Conservation (phyloP, 30 jellyfish, hydroid and myxozoan species). For the Mastigias papua region DNA sequence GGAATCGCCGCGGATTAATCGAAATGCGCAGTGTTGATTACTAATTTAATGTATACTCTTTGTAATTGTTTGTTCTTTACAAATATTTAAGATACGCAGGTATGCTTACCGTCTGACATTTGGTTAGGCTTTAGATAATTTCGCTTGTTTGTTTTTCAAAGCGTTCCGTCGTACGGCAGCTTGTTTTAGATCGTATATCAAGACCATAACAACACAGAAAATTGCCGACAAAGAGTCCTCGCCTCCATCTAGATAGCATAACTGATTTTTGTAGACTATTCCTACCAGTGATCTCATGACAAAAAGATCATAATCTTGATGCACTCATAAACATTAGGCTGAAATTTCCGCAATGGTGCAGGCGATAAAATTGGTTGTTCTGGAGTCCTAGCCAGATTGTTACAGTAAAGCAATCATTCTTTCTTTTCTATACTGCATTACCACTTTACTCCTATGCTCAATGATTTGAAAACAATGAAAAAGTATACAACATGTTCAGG, state of each 20-base stretch:
- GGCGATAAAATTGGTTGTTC: neutral
- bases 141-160: conserved; percentile 40
- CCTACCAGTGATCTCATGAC: neutral
- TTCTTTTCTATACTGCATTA: neutral
- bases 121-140: conserved; percentile 41
- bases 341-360: neutral
- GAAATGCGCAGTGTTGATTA: conserved; percentile 38
- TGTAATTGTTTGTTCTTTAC: conserved; percentile 56
- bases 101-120: conserved; percentile 62
- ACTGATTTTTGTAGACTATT: neutral
- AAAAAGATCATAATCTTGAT: neutral
- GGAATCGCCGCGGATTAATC: conserved; percentile 6
- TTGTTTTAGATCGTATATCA: conserved; percentile 8
- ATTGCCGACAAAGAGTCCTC: conserved; percentile 33
- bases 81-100: conserved; percentile 53
- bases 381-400: neutral
- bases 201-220: neutral
- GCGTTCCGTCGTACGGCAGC: conserved; percentile 27
- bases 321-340: neutral
- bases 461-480: too few relatives aligned
- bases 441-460: too few relatives aligned
- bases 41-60: conserved; percentile 56
- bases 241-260: conserved; percentile 1
- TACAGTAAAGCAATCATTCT: neutral
- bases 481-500: too few relatives aligned